Evolutionary conservation across 2,797 vertebrate genomes (phyloP).

Genomic region (Chelmon rostratus): DNA sequence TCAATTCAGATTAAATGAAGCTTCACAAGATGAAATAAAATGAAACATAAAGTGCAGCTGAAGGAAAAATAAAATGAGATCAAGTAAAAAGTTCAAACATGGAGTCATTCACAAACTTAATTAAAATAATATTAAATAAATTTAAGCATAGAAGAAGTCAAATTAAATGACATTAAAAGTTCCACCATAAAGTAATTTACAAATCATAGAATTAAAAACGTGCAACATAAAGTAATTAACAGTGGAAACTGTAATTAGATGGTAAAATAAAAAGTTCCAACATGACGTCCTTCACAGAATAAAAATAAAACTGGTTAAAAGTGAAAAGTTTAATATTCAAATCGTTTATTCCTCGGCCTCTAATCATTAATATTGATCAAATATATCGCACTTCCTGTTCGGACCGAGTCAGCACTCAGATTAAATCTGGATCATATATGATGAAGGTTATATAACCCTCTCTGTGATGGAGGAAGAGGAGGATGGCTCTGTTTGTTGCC

Average conservation of each 20-base stretch:
- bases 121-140: not conserved
- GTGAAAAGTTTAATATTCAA: not conserved
- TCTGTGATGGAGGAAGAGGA: not conserved
- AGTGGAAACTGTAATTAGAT: too few relatives aligned
- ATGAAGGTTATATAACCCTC: not conserved
- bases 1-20: too few relatives aligned
- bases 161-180: too few relatives aligned
- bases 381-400: not conserved
- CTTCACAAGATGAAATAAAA: not conserved
- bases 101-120: not conserved
- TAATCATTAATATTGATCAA: not conserved
- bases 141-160: too few relatives aligned
- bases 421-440: not conserved
- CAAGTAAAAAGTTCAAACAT: not conserved
- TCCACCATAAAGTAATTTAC: too few relatives aligned
- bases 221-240: too few relatives aligned
- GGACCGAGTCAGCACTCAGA: not conserved
- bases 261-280: too few relatives aligned
- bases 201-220: too few relatives aligned
- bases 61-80: not conserved
- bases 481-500: conserved; percentile 14
- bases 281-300: not conserved
- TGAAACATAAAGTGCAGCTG: too few relatives aligned
- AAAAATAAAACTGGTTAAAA: not conserved
- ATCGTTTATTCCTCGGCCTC: not conserved